phyloP scores from a whole-genome alignment of 2,113 vertebrate genomes.

The Macrotus californicus region DNA sequence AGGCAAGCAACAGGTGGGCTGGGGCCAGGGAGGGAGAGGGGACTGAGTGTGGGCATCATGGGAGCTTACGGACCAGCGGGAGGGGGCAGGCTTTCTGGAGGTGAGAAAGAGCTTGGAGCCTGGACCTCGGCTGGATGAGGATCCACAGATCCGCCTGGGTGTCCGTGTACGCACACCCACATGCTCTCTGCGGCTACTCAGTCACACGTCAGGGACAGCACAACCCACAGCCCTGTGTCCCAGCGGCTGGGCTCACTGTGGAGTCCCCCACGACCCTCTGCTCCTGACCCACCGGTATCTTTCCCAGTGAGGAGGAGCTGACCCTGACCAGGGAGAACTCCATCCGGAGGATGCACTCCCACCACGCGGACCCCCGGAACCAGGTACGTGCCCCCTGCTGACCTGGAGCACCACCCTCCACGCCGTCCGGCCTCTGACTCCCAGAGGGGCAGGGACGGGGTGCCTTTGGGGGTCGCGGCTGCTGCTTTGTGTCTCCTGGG shows the following conservation, averaged over 20 bases:
- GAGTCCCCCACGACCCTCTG: not conserved
- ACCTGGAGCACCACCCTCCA: not conserved
- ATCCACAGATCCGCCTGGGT: fast-evolving
- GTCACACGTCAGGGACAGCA: not conserved
- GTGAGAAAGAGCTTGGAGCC: not conserved
- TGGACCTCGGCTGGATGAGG: not conserved
- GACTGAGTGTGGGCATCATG: not conserved
- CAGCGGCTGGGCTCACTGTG: not conserved
- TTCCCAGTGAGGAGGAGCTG: slow-evolving; percentile 86
- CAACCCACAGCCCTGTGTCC: not conserved
- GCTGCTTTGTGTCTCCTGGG: not conserved
- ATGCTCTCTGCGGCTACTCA: not conserved
- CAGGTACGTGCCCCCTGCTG: slow-evolving; percentile 76
- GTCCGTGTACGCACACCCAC: fast-evolving
- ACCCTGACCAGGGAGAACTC: slow-evolving; percentile 88
- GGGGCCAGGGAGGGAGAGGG: not conserved
- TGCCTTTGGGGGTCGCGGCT: fast-evolving
- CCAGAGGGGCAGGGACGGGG: not conserved
- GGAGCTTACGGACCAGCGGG: not conserved
- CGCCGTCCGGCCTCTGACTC: not conserved
- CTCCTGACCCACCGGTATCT: not conserved
- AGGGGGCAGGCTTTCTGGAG: not conserved
- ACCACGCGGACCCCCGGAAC: slow-evolving; percentile 80
- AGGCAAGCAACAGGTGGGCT: not conserved
- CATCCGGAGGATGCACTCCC: slow-evolving; percentile 88